Evolutionary conservation across 37 sponge, comb jelly and placozoan genomes (phyloP), one percentile per base, ranked within the genome.

Genomic region (Eunapius fragilis): DNA sequence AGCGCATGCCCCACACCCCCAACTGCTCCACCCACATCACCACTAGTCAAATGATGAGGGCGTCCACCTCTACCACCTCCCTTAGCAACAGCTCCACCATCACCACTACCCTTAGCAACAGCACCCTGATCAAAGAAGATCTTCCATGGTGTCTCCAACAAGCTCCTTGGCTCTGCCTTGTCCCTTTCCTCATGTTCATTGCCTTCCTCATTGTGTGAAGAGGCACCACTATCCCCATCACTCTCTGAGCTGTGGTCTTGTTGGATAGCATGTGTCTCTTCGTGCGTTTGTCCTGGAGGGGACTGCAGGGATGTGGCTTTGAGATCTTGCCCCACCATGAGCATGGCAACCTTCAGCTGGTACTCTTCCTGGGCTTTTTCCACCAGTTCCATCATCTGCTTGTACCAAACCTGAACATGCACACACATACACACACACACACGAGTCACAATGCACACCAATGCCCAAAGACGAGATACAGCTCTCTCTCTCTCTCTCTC

Each of bases 401-500:
- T 89, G 71, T 93, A 93, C 48, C 81, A 80, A 5, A n/a, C 68
- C 93, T 93, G 74, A 26, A 45, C 3, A 78, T n/a, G n/a, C n/a
- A n/a, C n/a, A n/a, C n/a, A n/a, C n/a, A n/a, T n/a, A n/a, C n/a
- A n/a, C n/a, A n/a, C n/a, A n/a, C n/a, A n/a, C n/a, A n/a, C n/a
- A n/a, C n/a, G n/a, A n/a, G n/a, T n/a, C n/a, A n/a, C n/a, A n/a
- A n/a, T n/a, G n/a, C n/a, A n/a, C n/a, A n/a, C n/a, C n/a, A n/a
- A n/a, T n/a, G n/a, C n/a, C n/a, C n/a, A n/a, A n/a, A n/a, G n/a
- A n/a, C n/a, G n/a, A n/a, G n/a, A n/a, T n/a, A n/a, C n/a, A n/a
- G n/a, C n/a, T n/a, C n/a, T n/a, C n/a, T n/a, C n/a, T n/a, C n/a
- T n/a, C n/a, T n/a, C n/a, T n/a, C n/a, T n/a, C n/a, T n/a, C n/a